A percentile compares a stretch with the other conserved stretches of the same genome.
These are phyloP conservation scores for Trissolcus japonicus DNA, from an alignment of 2,888 invertebrate genomes.

Conservation along the genomic window DNA sequence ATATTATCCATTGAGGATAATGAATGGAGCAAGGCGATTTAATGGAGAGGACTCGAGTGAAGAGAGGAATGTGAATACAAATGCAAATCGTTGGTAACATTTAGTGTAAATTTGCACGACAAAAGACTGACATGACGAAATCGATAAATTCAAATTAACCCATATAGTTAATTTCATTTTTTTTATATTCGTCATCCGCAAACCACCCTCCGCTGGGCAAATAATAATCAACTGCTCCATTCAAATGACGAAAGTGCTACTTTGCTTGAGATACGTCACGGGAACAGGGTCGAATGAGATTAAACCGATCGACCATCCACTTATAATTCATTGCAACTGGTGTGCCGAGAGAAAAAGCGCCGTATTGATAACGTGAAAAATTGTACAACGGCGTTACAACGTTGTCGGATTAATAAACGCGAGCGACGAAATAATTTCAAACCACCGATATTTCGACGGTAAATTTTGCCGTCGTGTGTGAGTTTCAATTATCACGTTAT, in stretches of 20 bases:
- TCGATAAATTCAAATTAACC: constrained; percentile 21
- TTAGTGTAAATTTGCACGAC: constrained; percentile 1
- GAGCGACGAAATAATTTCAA: neutral
- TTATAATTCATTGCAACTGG: constrained; percentile 26
- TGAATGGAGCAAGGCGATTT: constrained; percentile 7
- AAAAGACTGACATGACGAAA: neutral
- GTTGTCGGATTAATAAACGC: constrained; percentile 3
- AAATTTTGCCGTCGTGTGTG: constrained; percentile 1
- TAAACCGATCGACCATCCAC: constrained; percentile 22
- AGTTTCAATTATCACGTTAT: constrained; percentile 1
- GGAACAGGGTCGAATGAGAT: constrained; percentile 24
- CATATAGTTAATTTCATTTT: constrained; percentile 6
- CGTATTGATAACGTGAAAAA: constrained; percentile 12
- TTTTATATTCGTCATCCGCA: neutral
- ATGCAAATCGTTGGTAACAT: neutral
- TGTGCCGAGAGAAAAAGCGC: constrained; percentile 4
- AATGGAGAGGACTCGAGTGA: constrained; percentile 4
- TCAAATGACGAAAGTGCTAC: constrained; percentile 20
- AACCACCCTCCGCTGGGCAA: constrained; percentile 9
- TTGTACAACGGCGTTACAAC: constrained; percentile 3
- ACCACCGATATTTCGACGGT: neutral
- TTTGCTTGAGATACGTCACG: constrained; percentile 24
- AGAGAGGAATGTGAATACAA: no score
- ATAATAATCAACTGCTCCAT: constrained; percentile 26
- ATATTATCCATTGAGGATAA: no score